Evolutionary conservation across 2,113 vertebrate genomes (phyloP).

Genomic region (Corythaeola cristata): DNA sequence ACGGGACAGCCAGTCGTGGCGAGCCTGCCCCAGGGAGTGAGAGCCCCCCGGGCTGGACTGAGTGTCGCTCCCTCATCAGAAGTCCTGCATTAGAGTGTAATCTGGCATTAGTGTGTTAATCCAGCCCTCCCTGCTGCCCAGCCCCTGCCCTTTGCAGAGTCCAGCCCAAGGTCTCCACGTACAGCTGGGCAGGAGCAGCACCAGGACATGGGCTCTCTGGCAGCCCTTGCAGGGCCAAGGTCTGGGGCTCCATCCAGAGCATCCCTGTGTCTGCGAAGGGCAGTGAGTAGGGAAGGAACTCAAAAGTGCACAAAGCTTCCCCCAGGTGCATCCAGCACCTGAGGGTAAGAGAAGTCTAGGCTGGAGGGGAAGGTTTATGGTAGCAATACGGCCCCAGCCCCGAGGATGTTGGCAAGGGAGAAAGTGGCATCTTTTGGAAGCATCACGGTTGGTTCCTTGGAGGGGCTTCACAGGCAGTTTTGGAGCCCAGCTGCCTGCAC

Average conservation of each 20-base stretch:
- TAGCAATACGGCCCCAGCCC: neutral
- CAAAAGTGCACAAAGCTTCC: neutral
- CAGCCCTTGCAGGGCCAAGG: neutral
- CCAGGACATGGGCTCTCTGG: neutral
- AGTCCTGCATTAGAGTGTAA: conserved; percentile 50
- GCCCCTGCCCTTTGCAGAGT: neutral
- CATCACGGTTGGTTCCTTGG: neutral
- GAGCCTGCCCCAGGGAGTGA: neutral
- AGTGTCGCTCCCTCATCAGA: neutral
- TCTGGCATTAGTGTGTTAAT: conserved; percentile 59
- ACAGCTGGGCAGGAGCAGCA: neutral
- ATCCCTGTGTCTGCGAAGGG: neutral
- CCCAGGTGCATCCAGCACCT: neutral
- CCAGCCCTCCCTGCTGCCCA: neutral
- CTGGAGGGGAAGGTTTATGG: accelerated
- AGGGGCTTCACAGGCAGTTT: neutral
- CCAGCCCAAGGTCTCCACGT: neutral
- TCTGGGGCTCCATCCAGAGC: neutral
- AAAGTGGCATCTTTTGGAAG: neutral
- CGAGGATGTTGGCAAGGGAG: accelerated
- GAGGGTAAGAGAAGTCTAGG: neutral
- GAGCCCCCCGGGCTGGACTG: neutral
- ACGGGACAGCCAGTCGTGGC: neutral
- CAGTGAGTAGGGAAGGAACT: neutral
- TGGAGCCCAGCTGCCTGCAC: neutral